phyloP scores from a whole-genome alignment of 2,113 vertebrate genomes.

The Pseudois nayaur region DNA sequence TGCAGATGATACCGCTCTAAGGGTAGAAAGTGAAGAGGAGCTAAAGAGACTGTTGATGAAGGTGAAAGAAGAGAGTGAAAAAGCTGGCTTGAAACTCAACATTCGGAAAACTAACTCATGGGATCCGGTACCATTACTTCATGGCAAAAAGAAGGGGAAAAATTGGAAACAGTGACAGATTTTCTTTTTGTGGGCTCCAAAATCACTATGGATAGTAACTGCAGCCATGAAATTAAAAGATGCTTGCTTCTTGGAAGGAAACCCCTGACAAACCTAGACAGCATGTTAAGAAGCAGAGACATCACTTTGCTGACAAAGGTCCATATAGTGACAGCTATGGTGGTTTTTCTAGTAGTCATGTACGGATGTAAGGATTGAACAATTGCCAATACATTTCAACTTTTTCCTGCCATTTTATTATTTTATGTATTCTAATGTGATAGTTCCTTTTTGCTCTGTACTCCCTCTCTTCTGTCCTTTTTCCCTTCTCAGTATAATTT shows the following conservation, averaged over 20 bases:
- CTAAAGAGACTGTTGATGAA: not conserved
- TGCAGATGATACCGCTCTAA: not conserved
- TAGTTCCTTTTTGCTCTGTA: not conserved
- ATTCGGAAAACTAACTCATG: not conserved
- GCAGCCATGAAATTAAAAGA: not conserved
- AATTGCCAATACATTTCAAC: not conserved
- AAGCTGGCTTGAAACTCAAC: not conserved
- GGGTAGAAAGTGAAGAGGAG: not conserved
- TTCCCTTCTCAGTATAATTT: not conserved
- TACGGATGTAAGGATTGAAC: not conserved
- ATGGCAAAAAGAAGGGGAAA: not conserved
- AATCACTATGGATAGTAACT: not conserved
- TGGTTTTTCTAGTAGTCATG: not conserved
- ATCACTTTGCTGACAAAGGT: not conserved
- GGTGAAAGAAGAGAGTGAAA: not conserved
- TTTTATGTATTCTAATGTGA: not conserved
- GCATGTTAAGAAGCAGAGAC: not conserved
- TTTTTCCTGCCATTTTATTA: not conserved
- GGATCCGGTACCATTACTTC: not conserved
- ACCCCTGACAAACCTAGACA: not conserved
- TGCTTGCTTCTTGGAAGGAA: not conserved
- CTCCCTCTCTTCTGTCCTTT: fast-evolving
- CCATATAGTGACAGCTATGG: not conserved
- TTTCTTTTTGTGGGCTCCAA: not conserved
- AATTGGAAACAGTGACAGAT: not conserved